phyloP scores from a whole-genome alignment of 2,113 vertebrate species.

The Pollimyrus isidori region DNA sequence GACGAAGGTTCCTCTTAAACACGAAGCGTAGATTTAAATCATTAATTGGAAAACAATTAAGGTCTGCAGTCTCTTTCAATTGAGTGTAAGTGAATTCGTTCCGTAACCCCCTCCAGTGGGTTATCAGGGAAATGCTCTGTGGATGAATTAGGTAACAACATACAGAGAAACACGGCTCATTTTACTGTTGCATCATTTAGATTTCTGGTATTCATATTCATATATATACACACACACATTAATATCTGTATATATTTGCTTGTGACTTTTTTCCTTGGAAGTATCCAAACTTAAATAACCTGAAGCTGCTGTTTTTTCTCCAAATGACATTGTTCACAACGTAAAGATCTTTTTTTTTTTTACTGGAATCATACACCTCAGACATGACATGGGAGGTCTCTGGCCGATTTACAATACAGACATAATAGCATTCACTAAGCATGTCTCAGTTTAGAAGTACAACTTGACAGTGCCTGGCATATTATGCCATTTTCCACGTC shows the following conservation, averaged over 20 bases:
- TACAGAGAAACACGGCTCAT: background rate
- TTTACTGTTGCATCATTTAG: background rate
- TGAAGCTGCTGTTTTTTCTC: background rate
- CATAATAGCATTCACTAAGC: background rate
- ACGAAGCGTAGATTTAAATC: background rate
- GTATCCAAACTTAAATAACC: background rate
- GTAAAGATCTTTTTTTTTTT: background rate
- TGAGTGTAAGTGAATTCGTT: background rate
- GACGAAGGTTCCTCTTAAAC: background rate
- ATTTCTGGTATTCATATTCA: background rate
- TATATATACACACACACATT: background rate
- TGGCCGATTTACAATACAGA: background rate
- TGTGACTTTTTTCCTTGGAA: background rate
- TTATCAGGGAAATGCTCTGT: background rate
- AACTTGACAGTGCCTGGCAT: background rate
- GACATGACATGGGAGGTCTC: background rate
- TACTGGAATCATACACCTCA: background rate
- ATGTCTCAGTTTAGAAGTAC: background rate
- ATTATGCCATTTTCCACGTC: background rate
- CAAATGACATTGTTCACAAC: background rate
- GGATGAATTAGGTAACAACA: background rate
- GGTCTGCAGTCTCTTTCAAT: background rate
- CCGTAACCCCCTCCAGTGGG: conserved; percentile 1
- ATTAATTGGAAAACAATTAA: background rate
- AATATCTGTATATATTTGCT: background rate